A percentile compares a stretch with the other conserved stretches of the same genome.
Conservation (phyloP, 1,140 invertebrate species). For the Campodea augens region DNA sequence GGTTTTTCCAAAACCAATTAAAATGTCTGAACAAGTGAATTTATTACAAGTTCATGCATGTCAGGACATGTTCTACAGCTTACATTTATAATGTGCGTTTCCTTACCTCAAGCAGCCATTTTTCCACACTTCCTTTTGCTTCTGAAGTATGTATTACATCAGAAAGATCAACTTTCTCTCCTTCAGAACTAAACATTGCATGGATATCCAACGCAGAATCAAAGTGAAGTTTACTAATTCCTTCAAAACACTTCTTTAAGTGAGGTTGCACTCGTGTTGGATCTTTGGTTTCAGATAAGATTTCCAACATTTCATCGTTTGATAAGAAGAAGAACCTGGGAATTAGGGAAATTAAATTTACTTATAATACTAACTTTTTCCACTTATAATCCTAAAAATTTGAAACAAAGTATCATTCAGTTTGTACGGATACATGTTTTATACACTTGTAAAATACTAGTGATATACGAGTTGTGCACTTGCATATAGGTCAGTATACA, state of each 20-base stretch:
- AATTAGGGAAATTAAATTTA: no score
- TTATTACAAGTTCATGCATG: no score
- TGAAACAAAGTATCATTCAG: slow-evolving; percentile 20
- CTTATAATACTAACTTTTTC: no score
- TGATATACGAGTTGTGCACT: no score
- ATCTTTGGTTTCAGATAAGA: slow-evolving; percentile 81
- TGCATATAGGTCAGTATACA: no score
- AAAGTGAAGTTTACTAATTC: slow-evolving; percentile 48
- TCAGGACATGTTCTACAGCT: no score
- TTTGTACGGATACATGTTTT: no score
- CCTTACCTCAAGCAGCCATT: slow-evolving; percentile 58
- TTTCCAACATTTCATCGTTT: slow-evolving; percentile 88
- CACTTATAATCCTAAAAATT: not conserved
- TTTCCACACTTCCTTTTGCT: slow-evolving; percentile 74
- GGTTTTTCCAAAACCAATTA: no score
- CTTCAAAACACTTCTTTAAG: slow-evolving; percentile 81
- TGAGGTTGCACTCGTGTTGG: slow-evolving; percentile 71
- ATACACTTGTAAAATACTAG: no score
- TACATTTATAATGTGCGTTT: no score
- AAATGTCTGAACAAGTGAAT: no score
- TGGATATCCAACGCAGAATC: slow-evolving; percentile 55
- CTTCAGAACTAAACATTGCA: slow-evolving; percentile 68
- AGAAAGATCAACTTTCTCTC: slow-evolving; percentile 51
- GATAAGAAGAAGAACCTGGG: slow-evolving; percentile 82
- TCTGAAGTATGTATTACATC: slow-evolving; percentile 51